Evolutionary conservation across 2,797 vertebrate genomes (phyloP).

Genomic region (Momotus momota): DNA sequence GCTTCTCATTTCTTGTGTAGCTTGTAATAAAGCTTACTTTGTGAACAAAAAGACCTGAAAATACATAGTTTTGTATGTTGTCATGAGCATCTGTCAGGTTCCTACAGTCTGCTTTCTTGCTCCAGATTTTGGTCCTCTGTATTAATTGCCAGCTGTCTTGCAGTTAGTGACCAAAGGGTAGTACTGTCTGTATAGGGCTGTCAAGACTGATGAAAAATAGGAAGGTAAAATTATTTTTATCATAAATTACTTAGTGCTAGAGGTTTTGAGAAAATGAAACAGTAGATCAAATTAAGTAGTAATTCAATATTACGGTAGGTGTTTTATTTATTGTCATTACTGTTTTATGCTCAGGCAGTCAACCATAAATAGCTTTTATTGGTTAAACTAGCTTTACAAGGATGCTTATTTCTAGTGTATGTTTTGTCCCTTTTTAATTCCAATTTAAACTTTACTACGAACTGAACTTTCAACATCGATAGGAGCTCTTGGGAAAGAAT

Average conservation of each 20-base stretch:
- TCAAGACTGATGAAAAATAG: conserved; percentile 9
- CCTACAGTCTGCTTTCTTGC: neutral
- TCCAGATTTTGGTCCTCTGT: neutral
- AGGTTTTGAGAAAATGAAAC: conserved; percentile 28
- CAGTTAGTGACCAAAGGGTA: neutral
- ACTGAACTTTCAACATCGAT: neutral
- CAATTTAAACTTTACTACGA: neutral
- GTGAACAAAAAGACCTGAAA: neutral
- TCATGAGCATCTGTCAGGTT: neutral
- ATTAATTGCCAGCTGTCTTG: neutral
- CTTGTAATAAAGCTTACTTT: neutral
- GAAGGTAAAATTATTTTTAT: conserved; percentile 17
- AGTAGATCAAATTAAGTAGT: conserved; percentile 25
- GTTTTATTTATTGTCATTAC: conserved; percentile 27
- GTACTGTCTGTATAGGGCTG: neutral
- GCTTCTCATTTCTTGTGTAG: neutral
- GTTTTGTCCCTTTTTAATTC: neutral
- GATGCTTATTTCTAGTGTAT: neutral
- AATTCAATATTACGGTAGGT: neutral
- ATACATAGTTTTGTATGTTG: neutral
- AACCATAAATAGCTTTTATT: neutral
- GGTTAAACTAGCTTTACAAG: neutral
- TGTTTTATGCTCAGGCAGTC: neutral
- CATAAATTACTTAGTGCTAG: conserved; percentile 8
- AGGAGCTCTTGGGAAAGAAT: neutral